Evolutionary conservation across 2,888 invertebrate species (phyloP).

Genomic region (Tetheella fluctuosa): DNA sequence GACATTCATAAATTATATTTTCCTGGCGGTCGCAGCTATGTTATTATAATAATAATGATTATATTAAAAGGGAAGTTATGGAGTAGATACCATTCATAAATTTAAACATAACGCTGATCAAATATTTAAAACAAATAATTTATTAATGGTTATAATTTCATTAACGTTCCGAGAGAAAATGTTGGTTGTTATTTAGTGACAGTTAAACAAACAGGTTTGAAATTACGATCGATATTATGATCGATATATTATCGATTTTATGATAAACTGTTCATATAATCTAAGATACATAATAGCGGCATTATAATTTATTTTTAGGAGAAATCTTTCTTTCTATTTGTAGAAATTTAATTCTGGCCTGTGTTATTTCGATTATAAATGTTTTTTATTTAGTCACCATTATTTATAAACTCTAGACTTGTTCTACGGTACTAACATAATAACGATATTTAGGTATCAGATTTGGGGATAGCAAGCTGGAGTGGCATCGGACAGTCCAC

Average conservation of each 20-base stretch:
- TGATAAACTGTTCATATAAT: neutral
- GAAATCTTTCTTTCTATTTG: no score
- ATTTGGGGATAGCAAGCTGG: no score
- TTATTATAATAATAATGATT: neutral
- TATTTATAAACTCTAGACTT: no score
- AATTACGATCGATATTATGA: constrained; percentile 10
- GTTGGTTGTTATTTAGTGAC: neutral
- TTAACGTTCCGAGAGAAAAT: neutral
- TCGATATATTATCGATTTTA: constrained; percentile 12
- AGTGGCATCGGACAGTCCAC: no score
- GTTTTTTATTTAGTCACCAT: constrained; percentile 12
- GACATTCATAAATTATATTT: no score
- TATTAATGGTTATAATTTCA: neutral
- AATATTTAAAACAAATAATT: neutral
- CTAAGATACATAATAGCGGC: neutral
- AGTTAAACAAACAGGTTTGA: constrained; percentile 10
- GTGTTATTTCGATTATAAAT: neutral
- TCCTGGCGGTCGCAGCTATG: neutral
- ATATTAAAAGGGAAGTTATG: neutral
- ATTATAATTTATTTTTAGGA: neutral
- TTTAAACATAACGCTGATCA: neutral
- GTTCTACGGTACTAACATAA: no score
- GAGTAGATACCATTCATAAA: neutral
- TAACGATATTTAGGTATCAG: no score
- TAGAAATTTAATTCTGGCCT: neutral